Evolutionary conservation across 1,140 invertebrate genomes (phyloP).

Genomic region (Drosophila cardini): DNA sequence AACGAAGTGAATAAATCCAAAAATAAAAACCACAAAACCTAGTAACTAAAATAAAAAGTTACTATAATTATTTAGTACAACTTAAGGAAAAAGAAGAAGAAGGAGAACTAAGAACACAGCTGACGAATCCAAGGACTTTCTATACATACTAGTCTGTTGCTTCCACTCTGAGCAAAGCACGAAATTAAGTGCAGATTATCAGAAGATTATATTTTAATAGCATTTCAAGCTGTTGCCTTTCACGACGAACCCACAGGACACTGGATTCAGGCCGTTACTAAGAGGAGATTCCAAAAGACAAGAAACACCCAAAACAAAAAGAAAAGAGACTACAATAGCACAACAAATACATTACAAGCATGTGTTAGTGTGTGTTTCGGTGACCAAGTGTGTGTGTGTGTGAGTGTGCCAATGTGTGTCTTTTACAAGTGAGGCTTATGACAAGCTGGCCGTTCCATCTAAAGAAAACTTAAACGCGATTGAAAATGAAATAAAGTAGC

Average conservation of each 20-base stretch:
- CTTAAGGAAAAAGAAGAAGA: constrained; percentile 21
- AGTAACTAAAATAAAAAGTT: constrained; percentile 57
- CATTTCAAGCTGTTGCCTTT: constrained; percentile 81
- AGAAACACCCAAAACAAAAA: constrained; percentile 3
- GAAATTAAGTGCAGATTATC: constrained; percentile 83
- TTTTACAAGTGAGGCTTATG: constrained; percentile 70
- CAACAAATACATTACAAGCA: constrained; percentile 40
- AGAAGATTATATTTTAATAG: constrained; percentile 83
- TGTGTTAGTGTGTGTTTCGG: constrained; percentile 20
- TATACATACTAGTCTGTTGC: constrained; percentile 14
- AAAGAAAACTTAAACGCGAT: constrained; percentile 60
- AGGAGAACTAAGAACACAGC: constrained; percentile 48
- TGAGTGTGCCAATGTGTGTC: constrained; percentile 15
- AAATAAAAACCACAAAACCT: constrained; percentile 37
- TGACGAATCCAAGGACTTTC: constrained; percentile 51
- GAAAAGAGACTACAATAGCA: constrained; percentile 43
- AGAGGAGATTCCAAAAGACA: constrained; percentile 19
- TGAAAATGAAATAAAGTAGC: constrained; percentile 71
- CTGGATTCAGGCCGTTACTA: constrained; percentile 12
- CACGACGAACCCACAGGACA: constrained; percentile 39
- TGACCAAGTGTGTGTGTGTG: constrained; percentile 18
- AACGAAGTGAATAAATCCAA: constrained; percentile 37
- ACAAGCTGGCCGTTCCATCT: constrained; percentile 65
- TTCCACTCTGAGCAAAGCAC: constrained; percentile 54
- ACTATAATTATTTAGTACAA: constrained; percentile 40